phyloP scores from a whole-genome alignment of 2,888 invertebrate genomes.

The Napeogenes sylphis region DNA sequence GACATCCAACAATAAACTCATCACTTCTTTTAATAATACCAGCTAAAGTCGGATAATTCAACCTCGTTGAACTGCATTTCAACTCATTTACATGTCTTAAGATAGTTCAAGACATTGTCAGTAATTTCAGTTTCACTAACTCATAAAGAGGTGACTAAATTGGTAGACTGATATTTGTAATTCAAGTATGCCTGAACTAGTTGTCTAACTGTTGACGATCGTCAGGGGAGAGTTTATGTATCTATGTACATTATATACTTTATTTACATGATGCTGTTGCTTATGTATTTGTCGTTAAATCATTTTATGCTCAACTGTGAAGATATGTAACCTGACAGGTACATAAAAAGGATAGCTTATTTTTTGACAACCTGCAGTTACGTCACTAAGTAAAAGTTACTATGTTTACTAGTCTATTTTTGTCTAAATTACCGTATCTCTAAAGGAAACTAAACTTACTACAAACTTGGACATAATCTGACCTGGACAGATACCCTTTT shows the following conservation, averaged over 20 bases:
- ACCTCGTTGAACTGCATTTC: conserved; percentile 7
- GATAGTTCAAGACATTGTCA: conserved; percentile 50
- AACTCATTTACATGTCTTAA: conserved; percentile 43
- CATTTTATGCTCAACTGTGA: too few relatives aligned
- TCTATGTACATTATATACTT: too few relatives aligned
- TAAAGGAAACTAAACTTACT: conserved; percentile 18
- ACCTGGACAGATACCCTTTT: conserved; percentile 25
- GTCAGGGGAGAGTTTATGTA: background rate
- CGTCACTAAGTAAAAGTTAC: too few relatives aligned
- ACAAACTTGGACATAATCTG: conserved; percentile 22
- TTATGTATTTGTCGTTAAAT: too few relatives aligned
- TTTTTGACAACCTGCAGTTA: too few relatives aligned
- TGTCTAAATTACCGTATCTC: conserved; percentile 12
- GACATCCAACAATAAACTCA: too few relatives aligned
- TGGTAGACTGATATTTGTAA: conserved; percentile 11
- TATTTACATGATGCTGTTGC: too few relatives aligned
- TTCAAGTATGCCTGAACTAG: background rate
- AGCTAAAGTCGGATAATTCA: too few relatives aligned
- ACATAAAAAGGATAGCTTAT: too few relatives aligned
- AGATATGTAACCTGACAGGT: too few relatives aligned
- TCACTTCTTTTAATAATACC: too few relatives aligned
- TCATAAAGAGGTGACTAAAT: conserved; percentile 9
- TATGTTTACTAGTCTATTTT: background rate
- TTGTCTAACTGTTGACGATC: conserved; percentile 4
- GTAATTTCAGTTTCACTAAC: conserved; percentile 17